Evolutionary conservation across 2,888 invertebrate genomes (phyloP).

Genomic region (Lepidochrysops patricia): DNA sequence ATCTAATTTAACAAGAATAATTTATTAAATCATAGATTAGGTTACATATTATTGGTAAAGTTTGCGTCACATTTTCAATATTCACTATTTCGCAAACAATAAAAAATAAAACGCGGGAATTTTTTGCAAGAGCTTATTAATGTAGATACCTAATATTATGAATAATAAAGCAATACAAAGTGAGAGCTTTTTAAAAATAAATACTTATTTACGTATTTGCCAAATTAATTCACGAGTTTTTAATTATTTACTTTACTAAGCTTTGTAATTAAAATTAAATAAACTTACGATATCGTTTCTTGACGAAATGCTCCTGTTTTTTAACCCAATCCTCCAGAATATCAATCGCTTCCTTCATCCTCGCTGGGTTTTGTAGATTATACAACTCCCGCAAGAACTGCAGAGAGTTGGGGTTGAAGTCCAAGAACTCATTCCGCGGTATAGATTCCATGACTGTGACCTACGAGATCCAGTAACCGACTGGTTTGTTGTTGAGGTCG

Average conservation of each 20-base stretch:
- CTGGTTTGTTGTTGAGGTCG: not conserved
- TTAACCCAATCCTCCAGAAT: slow-evolving; percentile 36
- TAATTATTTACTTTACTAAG: too few relatives aligned
- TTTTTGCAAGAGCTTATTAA: too few relatives aligned
- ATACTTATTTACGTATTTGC: too few relatives aligned
- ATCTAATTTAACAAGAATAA: too few relatives aligned
- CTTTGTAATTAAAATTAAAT: not conserved
- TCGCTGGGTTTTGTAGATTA: slow-evolving; percentile 29
- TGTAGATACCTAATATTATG: too few relatives aligned
- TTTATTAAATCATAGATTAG: too few relatives aligned
- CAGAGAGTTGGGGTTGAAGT: slow-evolving; percentile 30
- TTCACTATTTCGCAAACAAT: slow-evolving; percentile 1
- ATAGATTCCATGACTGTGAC: slow-evolving; percentile 28
- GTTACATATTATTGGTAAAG: too few relatives aligned
- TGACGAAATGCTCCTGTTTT: slow-evolving; percentile 38
- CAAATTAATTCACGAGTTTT: too few relatives aligned
- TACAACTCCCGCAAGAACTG: slow-evolving; percentile 29
- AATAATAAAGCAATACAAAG: too few relatives aligned
- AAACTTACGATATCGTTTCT: slow-evolving; percentile 37
- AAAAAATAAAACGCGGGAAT: not conserved
- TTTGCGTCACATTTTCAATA: too few relatives aligned
- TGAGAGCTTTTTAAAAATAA: too few relatives aligned
- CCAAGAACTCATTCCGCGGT: slow-evolving; percentile 21
- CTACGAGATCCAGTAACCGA: not conserved
- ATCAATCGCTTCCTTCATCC: slow-evolving; percentile 31